Conservation (phyloP, 2,113 vertebrate genomes). For the Puffinus mauretanicus region DNA sequence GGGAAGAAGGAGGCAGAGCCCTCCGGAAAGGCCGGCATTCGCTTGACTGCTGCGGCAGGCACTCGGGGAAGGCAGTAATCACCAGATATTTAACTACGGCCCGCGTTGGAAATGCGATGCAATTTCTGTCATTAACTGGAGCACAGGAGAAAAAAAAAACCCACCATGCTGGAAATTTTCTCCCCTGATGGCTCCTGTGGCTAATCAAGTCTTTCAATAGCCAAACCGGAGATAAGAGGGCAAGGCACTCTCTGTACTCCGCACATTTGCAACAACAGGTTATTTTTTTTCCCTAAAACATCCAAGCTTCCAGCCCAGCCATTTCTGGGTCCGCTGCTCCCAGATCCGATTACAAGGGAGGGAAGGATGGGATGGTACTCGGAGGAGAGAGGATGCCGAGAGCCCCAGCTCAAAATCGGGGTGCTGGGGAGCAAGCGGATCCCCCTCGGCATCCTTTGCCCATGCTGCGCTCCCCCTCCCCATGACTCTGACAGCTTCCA, state of each 20-base stretch:
- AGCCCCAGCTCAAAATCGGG: background rate
- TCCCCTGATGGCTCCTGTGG: background rate
- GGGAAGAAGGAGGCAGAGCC: background rate
- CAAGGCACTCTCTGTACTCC: background rate
- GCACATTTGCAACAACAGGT: background rate
- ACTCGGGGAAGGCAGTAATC: background rate
- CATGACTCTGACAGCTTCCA: rapidly evolving
- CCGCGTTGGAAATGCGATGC: background rate
- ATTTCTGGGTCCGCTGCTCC: background rate
- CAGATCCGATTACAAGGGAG: background rate
- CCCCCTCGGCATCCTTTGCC: background rate
- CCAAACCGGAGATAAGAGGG: background rate
- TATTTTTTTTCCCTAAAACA: background rate
- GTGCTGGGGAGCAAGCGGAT: background rate
- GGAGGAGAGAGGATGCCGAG: background rate
- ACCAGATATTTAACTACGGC: background rate
- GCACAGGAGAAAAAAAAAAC: background rate
- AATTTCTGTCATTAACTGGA: background rate
- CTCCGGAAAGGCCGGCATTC: background rate
- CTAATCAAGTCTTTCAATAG: background rate
- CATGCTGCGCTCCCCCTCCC: background rate
- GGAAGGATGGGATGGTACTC: background rate
- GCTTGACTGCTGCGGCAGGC: background rate
- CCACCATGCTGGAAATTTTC: background rate
- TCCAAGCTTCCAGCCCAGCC: background rate